These are phyloP conservation scores for human DNA, from an alignment of 2,113 vertebrate species.

Conservation along the genomic window DNA sequence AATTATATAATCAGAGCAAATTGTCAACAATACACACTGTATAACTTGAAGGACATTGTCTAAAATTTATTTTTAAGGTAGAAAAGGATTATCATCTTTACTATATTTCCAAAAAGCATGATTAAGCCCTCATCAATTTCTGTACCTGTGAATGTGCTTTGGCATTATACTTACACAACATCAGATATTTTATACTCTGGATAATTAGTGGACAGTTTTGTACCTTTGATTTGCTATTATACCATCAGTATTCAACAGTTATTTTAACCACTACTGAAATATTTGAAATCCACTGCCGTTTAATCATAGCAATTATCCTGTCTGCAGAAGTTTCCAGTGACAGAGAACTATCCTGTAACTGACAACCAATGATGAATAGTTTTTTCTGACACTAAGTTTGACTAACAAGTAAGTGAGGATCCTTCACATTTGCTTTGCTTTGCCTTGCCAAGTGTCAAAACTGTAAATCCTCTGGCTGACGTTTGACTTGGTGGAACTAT, in stretches of 20 bases:
- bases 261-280: constrained; percentile 63
- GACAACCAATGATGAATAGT: constrained; percentile 63
- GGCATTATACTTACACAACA: neutral
- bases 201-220: neutral
- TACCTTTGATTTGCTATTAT: neutral
- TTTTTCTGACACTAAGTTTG: constrained; percentile 70
- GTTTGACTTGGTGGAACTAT: constrained; percentile 61
- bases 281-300: neutral
- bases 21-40: neutral
- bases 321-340: constrained; percentile 9
- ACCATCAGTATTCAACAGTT: neutral
- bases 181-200: neutral
- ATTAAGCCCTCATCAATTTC: neutral
- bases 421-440: constrained; percentile 56
- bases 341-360: constrained; percentile 66
- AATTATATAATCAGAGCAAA: neutral
- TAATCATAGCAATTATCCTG: constrained; percentile 44
- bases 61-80: neutral
- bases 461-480: constrained; percentile 55
- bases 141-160: neutral
- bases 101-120: neutral
- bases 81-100: neutral
- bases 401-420: constrained; percentile 60
- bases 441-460: constrained; percentile 48
- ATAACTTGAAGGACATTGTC: neutral